phyloP scores from a whole-genome alignment of 2,797 vertebrate genomes.

The Atherinosoma microstoma region DNA sequence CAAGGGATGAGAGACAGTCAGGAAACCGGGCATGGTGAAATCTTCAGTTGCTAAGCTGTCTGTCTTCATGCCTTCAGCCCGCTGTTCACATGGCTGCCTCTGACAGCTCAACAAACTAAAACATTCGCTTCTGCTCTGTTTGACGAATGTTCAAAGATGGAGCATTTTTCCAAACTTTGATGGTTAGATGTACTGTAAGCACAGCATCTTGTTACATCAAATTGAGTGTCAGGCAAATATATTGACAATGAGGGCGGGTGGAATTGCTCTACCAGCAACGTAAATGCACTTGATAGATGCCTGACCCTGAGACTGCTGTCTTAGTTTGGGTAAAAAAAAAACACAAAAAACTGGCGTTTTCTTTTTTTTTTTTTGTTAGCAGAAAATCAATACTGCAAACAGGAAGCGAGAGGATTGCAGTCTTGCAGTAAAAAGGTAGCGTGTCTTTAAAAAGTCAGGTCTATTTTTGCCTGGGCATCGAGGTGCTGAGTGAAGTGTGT shows the following conservation, averaged over 20 bases:
- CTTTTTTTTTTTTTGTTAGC: slow-evolving; percentile 53
- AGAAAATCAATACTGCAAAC: slow-evolving; percentile 78
- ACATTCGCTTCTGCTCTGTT: slow-evolving; percentile 60
- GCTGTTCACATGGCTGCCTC: slow-evolving; percentile 73
- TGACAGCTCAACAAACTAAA: slow-evolving; percentile 75
- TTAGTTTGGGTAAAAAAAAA: slow-evolving; percentile 46
- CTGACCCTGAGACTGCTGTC: slow-evolving; percentile 58
- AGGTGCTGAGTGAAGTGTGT: slow-evolving; percentile 73
- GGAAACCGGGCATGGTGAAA: slow-evolving; percentile 69
- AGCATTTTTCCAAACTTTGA: slow-evolving; percentile 71
- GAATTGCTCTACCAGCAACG: slow-evolving; percentile 46
- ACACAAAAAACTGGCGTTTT: slow-evolving; percentile 43
- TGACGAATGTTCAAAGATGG: slow-evolving; percentile 64
- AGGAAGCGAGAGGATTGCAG: slow-evolving; percentile 63
- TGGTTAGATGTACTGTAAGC: slow-evolving; percentile 70
- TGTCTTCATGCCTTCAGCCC: slow-evolving; percentile 69
- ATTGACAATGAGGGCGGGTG: slow-evolving; percentile 51
- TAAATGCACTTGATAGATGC: slow-evolving; percentile 64
- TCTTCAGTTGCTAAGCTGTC: slow-evolving; percentile 71
- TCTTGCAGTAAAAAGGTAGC: slow-evolving; percentile 72
- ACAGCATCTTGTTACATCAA: slow-evolving; percentile 60
- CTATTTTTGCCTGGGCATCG: slow-evolving; percentile 74
- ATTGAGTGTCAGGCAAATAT: slow-evolving; percentile 58
- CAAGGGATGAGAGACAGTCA: slow-evolving; percentile 66
- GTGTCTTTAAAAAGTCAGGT: slow-evolving; percentile 76